phyloP scores from a whole-genome alignment of 2,113 vertebrate species.

The Siphamia tubifer region DNA sequence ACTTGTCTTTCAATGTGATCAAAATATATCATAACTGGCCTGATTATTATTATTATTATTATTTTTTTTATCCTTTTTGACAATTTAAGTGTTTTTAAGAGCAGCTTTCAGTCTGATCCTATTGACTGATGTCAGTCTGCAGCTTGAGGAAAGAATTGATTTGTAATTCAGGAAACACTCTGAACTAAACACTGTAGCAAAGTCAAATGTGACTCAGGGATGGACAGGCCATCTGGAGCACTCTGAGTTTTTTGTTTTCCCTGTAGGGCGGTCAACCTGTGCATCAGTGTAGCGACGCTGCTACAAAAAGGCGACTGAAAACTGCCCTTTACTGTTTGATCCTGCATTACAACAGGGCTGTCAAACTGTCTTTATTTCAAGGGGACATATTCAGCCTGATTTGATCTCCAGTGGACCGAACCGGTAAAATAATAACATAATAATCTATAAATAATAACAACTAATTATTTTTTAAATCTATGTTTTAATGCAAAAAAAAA shows the following conservation, averaged over 20 bases:
- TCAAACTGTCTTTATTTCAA: too few species aligned
- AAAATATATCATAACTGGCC: too few species aligned
- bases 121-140: not conserved
- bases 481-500: too few species aligned
- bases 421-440: too few species aligned
- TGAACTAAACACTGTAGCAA: not conserved
- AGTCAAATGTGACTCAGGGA: not conserved
- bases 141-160: not conserved
- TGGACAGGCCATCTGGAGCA: not conserved
- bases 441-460: too few species aligned
- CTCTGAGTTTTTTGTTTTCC: not conserved
- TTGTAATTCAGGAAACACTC: not conserved
- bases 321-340: not conserved
- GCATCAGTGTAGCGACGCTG: not conserved
- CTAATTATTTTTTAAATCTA: too few species aligned
- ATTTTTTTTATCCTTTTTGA: too few species aligned
- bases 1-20: too few species aligned
- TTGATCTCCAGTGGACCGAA: too few species aligned
- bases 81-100: not conserved
- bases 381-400: too few species aligned
- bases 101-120: not conserved
- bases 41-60: too few species aligned
- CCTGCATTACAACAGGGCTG: not conserved
- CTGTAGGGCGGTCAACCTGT: not conserved
- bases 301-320: not conserved